A percentile compares a stretch with the other conserved stretches of the same genome.
phyloP scores from a whole-genome alignment of 2,797 vertebrate genomes.

The Gambusia yucatana region DNA sequence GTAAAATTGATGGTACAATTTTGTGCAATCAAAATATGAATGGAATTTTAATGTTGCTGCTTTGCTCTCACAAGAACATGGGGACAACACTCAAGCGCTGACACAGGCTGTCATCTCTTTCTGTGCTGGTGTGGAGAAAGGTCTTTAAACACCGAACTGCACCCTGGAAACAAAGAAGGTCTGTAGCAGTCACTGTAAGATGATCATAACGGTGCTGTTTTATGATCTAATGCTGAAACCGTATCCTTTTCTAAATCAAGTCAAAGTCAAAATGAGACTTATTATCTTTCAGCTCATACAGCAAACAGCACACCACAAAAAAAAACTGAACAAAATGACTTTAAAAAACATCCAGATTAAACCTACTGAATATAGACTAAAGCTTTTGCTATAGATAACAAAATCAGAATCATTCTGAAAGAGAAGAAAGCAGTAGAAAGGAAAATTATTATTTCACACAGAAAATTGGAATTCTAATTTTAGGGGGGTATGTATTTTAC shows the following conservation, averaged over 20 bases:
- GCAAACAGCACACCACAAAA: neutral
- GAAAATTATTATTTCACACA: neutral
- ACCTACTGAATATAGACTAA: neutral
- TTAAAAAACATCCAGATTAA: neutral
- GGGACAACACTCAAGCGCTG: constrained; percentile 52
- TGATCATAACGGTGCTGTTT: constrained; percentile 29
- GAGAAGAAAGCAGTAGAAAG: neutral
- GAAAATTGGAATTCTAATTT: neutral
- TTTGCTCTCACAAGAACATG: constrained; percentile 53
- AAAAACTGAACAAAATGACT: neutral
- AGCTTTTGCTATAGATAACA: neutral
- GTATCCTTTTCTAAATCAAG: constrained; percentile 9
- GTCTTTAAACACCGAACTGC: constrained; percentile 50
- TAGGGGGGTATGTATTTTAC: neutral
- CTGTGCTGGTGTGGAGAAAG: constrained; percentile 55
- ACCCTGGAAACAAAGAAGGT: constrained; percentile 55
- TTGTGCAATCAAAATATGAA: constrained; percentile 78
- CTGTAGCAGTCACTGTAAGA: constrained; percentile 29
- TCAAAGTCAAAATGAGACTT: neutral
- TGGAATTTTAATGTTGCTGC: constrained; percentile 71
- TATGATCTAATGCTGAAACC: constrained; percentile 30
- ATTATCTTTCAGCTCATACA: neutral
- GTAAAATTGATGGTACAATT: constrained; percentile 68
- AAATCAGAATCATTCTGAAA: neutral
- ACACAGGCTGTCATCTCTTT: constrained; percentile 59